Evolutionary conservation across 2,888 invertebrate genomes (phyloP).

Genomic region (Bombyx huttoni): DNA sequence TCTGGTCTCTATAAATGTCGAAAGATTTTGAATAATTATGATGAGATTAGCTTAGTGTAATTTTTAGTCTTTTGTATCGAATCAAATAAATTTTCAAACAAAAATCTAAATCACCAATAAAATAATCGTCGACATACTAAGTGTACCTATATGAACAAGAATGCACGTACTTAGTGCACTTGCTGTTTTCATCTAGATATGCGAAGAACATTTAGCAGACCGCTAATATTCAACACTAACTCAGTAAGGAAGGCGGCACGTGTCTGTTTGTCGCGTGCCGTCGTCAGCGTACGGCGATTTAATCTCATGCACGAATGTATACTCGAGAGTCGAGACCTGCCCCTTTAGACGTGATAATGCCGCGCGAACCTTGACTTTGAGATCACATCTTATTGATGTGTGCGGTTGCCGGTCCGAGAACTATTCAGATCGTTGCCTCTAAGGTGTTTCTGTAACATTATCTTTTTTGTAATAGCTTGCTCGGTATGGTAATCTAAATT

Average conservation of each 20-base stretch:
- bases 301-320: constrained; percentile 55
- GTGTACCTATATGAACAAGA: too few relatives aligned
- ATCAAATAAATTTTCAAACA: too few relatives aligned
- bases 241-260: constrained; percentile 19
- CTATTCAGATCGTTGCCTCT: constrained; percentile 22
- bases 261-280: constrained; percentile 58
- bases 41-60: too few relatives aligned
- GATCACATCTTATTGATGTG: constrained; percentile 59
- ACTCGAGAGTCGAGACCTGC: constrained; percentile 46
- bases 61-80: too few relatives aligned
- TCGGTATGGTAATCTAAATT: constrained; percentile 5
- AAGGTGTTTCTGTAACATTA: neutral
- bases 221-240: neutral
- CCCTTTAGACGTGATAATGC: constrained; percentile 66
- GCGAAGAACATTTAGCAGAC: neutral
- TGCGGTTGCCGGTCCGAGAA: constrained; percentile 23
- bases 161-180: too few relatives aligned
- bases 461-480: neutral
- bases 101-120: too few relatives aligned
- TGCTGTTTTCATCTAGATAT: neutral
- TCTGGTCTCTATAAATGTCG: too few relatives aligned
- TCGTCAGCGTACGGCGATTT: constrained; percentile 39
- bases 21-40: too few relatives aligned
- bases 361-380: constrained; percentile 32
- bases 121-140: too few relatives aligned